These are phyloP conservation scores for Orientallactaga bullata DNA, from an alignment of 2,113 vertebrate genomes.

Conservation along the genomic window DNA sequence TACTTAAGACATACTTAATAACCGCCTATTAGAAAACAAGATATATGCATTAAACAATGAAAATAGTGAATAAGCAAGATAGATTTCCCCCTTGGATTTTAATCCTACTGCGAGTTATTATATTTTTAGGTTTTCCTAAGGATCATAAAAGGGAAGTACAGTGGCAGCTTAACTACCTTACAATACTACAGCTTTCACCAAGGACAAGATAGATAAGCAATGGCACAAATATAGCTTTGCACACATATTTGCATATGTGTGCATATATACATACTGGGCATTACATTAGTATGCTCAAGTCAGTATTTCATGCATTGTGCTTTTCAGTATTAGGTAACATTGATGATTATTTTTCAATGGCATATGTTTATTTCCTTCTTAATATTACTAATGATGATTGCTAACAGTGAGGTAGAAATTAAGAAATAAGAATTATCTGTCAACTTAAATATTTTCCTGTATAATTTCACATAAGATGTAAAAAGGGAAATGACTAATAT, in stretches of 20 bases:
- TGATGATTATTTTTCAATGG: not conserved
- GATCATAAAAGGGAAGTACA: not conserved
- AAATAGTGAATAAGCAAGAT: not conserved
- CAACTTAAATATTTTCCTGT: not conserved
- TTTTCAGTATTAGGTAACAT: conserved; percentile 9
- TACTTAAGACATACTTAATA: not conserved
- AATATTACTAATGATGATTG: conserved; percentile 4
- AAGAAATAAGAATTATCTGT: not conserved
- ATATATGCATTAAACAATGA: not conserved
- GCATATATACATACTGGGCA: too few species aligned
- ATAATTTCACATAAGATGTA: not conserved
- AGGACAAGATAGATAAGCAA: not conserved
- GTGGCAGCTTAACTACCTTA: not conserved
- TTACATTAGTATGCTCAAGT: not conserved
- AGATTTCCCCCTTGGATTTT: not conserved
- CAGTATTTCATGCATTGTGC: not conserved
- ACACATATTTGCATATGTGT: not conserved
- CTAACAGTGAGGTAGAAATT: not conserved
- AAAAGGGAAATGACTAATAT: not conserved
- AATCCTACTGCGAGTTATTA: not conserved
- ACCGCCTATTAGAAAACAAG: not conserved
- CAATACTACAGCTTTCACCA: not conserved
- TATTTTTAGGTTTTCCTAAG: conserved; percentile 26
- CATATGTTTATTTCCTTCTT: not conserved
- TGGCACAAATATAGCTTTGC: not conserved